These are phyloP conservation scores for Diplosoma virens DNA, from an alignment of 23 tunicate species.

Conservation along the genomic window DNA sequence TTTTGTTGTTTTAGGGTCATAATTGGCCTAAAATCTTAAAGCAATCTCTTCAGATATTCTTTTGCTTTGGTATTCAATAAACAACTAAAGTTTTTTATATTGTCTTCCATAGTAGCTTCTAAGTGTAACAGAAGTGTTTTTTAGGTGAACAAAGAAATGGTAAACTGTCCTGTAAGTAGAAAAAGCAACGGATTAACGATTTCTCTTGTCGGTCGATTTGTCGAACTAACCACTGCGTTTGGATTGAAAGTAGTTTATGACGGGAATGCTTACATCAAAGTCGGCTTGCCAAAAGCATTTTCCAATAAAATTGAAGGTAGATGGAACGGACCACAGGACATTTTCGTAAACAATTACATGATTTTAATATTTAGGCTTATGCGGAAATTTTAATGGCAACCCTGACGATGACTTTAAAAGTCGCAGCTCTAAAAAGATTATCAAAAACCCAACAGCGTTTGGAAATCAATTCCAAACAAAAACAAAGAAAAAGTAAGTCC, in stretches of 20 bases:
- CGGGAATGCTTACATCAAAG: slow-evolving; percentile 34
- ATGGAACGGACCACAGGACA: too few relatives aligned
- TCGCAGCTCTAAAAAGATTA: slow-evolving; percentile 1
- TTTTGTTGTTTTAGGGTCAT: too few relatives aligned
- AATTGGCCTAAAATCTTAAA: too few relatives aligned
- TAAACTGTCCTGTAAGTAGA: too few relatives aligned
- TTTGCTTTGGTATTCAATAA: too few relatives aligned
- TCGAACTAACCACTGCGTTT: neutral
- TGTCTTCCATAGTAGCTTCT: too few relatives aligned
- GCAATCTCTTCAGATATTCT: too few relatives aligned
- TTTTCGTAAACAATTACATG: neutral
- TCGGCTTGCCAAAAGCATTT: slow-evolving; percentile 32
- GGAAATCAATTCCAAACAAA: slow-evolving; percentile 37
- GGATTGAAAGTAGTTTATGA: slow-evolving; percentile 26
- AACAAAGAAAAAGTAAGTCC: neutral
- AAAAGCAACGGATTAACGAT: too few relatives aligned
- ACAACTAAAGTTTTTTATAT: too few relatives aligned
- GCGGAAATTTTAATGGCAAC: slow-evolving; percentile 68
- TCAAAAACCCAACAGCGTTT: slow-evolving; percentile 32
- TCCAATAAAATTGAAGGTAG: slow-evolving; percentile 52
- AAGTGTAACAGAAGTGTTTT: too few relatives aligned
- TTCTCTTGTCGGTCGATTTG: slow-evolving; percentile 1
- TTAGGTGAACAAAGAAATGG: too few relatives aligned
- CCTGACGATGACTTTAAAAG: slow-evolving; percentile 47
- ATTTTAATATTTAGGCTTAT: slow-evolving; percentile 38